Evolutionary conservation across 1,140 invertebrate genomes (phyloP).

Genomic region (Rhagoletis zephyria): DNA sequence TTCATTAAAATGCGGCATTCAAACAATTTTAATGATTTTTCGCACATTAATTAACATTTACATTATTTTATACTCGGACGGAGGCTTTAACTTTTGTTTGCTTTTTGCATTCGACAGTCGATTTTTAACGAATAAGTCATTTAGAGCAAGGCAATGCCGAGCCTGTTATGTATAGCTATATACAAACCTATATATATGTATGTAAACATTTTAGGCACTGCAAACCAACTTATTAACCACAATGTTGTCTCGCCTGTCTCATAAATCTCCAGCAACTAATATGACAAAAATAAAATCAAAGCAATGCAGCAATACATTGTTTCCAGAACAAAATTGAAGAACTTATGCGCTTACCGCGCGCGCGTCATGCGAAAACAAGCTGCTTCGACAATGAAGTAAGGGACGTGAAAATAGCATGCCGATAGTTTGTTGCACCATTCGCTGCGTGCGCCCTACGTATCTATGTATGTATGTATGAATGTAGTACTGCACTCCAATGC

Average conservation of each 20-base stretch:
- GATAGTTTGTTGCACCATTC: not conserved
- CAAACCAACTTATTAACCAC: not conserved
- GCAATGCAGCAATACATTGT: not conserved
- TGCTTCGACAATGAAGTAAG: not conserved
- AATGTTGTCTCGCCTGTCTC: not conserved
- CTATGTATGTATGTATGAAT: not conserved
- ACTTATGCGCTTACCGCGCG: not conserved
- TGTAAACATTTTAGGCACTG: too few relatives aligned
- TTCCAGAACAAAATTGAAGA: not conserved
- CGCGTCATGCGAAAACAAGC: not conserved
- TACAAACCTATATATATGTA: too few relatives aligned
- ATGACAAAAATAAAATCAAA: constrained; percentile 9
- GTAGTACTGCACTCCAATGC: not conserved
- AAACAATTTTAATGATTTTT: not conserved
- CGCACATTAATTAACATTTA: too few relatives aligned
- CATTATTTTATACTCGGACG: too few relatives aligned
- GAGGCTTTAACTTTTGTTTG: too few relatives aligned
- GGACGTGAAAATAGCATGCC: not conserved
- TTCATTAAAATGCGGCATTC: not conserved
- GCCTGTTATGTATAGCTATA: too few relatives aligned
- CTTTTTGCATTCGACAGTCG: too few relatives aligned
- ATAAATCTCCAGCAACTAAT: constrained; percentile 15
- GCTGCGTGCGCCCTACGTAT: not conserved
- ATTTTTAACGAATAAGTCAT: too few relatives aligned
- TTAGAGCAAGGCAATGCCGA: too few relatives aligned